Evolutionary conservation across 2,797 vertebrate species (phyloP), one percentile per base, ranked within the genome.

Genomic region (Cossypha dichroa): DNA sequence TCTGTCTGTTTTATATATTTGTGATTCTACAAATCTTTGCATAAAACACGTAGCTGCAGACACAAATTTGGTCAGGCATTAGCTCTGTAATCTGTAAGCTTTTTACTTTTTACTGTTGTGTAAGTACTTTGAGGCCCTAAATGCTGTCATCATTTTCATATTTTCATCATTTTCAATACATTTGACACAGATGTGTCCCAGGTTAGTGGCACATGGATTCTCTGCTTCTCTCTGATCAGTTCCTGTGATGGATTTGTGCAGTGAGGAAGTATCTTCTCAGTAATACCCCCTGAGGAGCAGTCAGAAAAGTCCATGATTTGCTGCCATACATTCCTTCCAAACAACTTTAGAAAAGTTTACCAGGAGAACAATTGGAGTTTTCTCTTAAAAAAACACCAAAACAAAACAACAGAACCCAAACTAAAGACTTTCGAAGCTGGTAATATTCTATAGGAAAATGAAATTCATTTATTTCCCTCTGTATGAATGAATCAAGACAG

Each of bases 401-500:
- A 4, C 2, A 16, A 31, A 43, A 25, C 13, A 22, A 13, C 21
- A 31, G 16, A 36, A 36, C 6, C 5, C 16, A 60, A 29, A 55
- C 2, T 19, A 36, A 48, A 74, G n/a, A 52, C 21, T 14, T 36
- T 10, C 43, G 45, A 88, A 82, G 31, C 14, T 51, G 78, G 54
- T 52, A 58, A 89, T 89, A 56, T 43, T 83, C 72, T 74, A 40
- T 10, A 66, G 62, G 51, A 58, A 90, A 88, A 80, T 55, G 5
- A 93, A 95, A 89, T 93, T 80, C 54, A 55, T 95, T 91, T 81
- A 41, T 45, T 95, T 90, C 52, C 45, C 10, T 59, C 48, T 87
- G 34, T 34, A 28, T 33, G 18, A 76, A 76, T 77, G 80, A 95
- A 72, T 69, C 60, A 64, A 73, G 76, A 26, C 41, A 91, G 29